These are phyloP conservation scores for Nannospalax galili DNA, from an alignment of 2,113 vertebrate genomes.

Conservation along the genomic window DNA sequence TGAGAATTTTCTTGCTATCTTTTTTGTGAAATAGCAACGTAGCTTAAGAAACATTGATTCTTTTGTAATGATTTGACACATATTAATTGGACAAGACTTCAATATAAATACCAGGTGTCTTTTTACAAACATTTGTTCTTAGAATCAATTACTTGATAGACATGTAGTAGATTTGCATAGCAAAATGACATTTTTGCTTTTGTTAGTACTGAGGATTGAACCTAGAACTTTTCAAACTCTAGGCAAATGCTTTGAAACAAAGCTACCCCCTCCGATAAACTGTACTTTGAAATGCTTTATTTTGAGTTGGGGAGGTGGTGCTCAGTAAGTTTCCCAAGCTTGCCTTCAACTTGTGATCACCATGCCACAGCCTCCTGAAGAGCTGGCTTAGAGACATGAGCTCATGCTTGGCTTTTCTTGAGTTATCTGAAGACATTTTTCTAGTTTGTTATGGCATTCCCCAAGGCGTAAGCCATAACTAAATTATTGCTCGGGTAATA, in stretches of 20 bases:
- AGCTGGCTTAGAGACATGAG: not conserved
- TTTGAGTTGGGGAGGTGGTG: no score
- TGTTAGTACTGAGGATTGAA: not conserved
- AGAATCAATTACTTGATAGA: constrained; percentile 6
- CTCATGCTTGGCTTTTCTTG: not conserved
- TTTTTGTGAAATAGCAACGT: not conserved
- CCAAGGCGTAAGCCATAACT: not conserved
- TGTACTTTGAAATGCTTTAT: no score
- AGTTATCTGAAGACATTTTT: not conserved
- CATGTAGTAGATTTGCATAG: constrained; percentile 21
- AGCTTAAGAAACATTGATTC: not conserved
- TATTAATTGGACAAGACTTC: not conserved
- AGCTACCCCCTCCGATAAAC: not conserved
- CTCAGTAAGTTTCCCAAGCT: not conserved
- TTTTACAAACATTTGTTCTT: not conserved
- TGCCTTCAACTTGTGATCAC: not conserved
- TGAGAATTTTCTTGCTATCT: not conserved
- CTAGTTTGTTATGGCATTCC: not conserved
- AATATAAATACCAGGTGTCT: not conserved
- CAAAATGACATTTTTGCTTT: not conserved
- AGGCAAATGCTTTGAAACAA: not conserved
- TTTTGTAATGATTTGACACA: not conserved
- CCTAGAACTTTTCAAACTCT: not conserved
- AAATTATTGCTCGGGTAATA: constrained; percentile 24
- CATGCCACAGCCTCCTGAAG: not conserved